Conservation (phyloP, 2,888 invertebrate species). For the Stenodema calcarata region DNA sequence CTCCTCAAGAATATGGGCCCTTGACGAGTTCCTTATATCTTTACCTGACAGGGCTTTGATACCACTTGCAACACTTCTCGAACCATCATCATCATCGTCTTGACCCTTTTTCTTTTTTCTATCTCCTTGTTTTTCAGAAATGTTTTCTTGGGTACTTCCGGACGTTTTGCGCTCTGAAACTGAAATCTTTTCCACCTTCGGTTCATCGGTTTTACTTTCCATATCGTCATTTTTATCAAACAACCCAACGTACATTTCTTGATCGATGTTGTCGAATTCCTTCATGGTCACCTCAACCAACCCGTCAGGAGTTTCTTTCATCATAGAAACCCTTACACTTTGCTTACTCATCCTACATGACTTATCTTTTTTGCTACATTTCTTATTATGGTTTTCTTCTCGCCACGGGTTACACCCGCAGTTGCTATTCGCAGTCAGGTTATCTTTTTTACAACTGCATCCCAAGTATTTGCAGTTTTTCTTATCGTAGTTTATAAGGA, state of each 20-base stretch:
- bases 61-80: background rate
- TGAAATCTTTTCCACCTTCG: background rate
- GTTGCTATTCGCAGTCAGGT: background rate
- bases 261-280: background rate
- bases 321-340: background rate
- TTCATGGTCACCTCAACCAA: background rate
- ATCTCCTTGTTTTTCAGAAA: background rate
- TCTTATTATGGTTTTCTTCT: background rate
- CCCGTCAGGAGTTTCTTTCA: conserved; percentile 16
- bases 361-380: background rate
- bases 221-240: background rate
- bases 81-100: background rate
- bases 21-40: background rate
- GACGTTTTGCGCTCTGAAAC: background rate
- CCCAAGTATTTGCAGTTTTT: conserved; percentile 16
- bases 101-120: background rate
- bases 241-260: background rate
- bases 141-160: background rate
- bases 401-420: background rate
- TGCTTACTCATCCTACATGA: background rate
- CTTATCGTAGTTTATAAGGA: conserved; percentile 7
- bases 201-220: background rate
- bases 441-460: background rate
- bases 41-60: background rate
- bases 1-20: background rate